phyloP scores from a whole-genome alignment of 2,888 invertebrate species.

The Physocephala rufipes region DNA sequence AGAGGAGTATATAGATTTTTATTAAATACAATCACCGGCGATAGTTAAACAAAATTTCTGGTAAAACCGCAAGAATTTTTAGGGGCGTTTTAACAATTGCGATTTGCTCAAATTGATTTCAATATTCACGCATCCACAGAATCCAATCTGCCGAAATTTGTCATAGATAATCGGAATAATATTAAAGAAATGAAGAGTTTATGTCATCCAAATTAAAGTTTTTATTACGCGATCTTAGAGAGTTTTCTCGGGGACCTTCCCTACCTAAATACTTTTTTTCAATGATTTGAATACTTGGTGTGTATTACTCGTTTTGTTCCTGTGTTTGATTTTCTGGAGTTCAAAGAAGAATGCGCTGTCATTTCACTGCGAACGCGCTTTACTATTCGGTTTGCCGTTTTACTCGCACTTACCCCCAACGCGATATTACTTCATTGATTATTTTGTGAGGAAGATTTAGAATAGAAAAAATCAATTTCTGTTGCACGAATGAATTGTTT shows the following conservation, averaged over 20 bases:
- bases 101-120: too few species aligned
- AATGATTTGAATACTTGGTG: constrained; percentile 17
- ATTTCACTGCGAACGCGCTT: constrained; percentile 23
- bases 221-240: background rate
- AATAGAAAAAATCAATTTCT: constrained; percentile 28
- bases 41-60: background rate
- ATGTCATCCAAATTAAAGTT: background rate
- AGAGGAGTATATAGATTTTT: background rate
- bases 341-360: constrained; percentile 27
- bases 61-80: background rate
- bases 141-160: background rate
- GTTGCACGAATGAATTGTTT: background rate
- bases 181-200: background rate
- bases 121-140: background rate
- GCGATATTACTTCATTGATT: constrained; percentile 33
- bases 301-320: constrained; percentile 35
- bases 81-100: too few species aligned
- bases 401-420: constrained; percentile 36
- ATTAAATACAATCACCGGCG: background rate
- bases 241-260: background rate
- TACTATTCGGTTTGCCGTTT: constrained; percentile 23
- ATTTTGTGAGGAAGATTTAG: constrained; percentile 15
- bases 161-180: too few species aligned
- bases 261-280: constrained; percentile 6
- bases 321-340: constrained; percentile 33